phyloP scores from a whole-genome alignment of 2,888 invertebrate genomes.

The Cenopis cana region DNA sequence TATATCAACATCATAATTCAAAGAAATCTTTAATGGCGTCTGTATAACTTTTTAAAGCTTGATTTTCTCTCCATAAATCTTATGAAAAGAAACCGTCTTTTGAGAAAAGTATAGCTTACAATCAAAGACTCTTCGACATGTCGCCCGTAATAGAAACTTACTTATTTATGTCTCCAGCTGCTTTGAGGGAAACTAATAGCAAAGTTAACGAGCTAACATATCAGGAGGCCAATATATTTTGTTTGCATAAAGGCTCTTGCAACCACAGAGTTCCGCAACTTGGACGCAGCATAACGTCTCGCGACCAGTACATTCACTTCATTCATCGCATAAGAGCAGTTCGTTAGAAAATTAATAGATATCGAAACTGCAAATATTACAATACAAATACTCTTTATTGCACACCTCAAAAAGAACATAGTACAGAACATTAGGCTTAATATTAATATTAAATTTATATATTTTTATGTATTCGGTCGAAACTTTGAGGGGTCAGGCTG shows the following conservation, averaged over 20 bases:
- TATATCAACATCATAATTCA: no score
- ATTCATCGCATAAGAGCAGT: not conserved
- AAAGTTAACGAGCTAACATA: constrained; percentile 63
- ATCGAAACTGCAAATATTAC: not conserved
- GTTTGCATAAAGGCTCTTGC: constrained; percentile 63
- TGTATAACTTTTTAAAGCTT: not conserved
- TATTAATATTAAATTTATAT: no score
- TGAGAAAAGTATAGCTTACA: constrained; percentile 16
- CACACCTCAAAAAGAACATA: no score
- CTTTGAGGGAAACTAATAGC: constrained; percentile 61
- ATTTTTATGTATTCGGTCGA: no score
- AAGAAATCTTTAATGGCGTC: not conserved
- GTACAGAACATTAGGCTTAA: no score
- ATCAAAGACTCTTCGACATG: constrained; percentile 18
- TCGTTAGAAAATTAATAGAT: not conserved
- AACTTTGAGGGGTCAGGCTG: no score
- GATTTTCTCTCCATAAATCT: not conserved
- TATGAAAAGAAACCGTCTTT: not conserved
- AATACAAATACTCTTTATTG: no score
- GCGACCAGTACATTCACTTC: constrained; percentile 12
- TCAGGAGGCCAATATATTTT: constrained; percentile 69
- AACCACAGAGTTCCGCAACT: constrained; percentile 51
- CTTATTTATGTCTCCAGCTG: constrained; percentile 38
- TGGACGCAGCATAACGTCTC: not conserved
- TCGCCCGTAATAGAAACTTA: constrained; percentile 1